phyloP scores from a whole-genome alignment of 2,888 invertebrate genomes.

The Heliconius aoede region DNA sequence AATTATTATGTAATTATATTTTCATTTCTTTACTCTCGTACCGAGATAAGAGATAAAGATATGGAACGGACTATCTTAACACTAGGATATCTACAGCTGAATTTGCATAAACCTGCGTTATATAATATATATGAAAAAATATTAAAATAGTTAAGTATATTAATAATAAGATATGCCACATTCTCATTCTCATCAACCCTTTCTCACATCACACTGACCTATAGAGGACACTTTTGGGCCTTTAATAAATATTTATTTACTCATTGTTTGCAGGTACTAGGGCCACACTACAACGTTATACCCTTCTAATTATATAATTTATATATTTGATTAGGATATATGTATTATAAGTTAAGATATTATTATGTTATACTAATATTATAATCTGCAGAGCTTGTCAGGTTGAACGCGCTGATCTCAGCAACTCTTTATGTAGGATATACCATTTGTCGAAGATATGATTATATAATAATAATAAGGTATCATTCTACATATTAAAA shows the following conservation, averaged over 20 bases:
- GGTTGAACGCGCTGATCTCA: not conserved
- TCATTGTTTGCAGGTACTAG: slow-evolving; percentile 66
- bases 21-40: too few relatives aligned
- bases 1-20: too few relatives aligned
- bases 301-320: slow-evolving; percentile 72
- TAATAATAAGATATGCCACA: slow-evolving; percentile 49
- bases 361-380: not conserved
- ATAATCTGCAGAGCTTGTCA: not conserved
- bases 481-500: too few relatives aligned
- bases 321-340: slow-evolving; percentile 61
- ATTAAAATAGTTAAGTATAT: too few relatives aligned
- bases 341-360: slow-evolving; percentile 8
- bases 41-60: not conserved
- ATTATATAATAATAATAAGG: too few relatives aligned
- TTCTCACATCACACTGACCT: slow-evolving; percentile 60
- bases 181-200: slow-evolving; percentile 51
- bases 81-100: not conserved
- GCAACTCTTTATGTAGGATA: too few relatives aligned
- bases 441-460: too few relatives aligned
- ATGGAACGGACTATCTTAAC: not conserved
- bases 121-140: too few relatives aligned
- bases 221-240: slow-evolving; percentile 77
- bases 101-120: too few relatives aligned
- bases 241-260: slow-evolving; percentile 81
- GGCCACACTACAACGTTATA: slow-evolving; percentile 60